A percentile compares a stretch with the other conserved stretches of the same genome.
Evolutionary conservation across 1,140 invertebrate genomes (phyloP).

Genomic region (Globodera ellingtonae): DNA sequence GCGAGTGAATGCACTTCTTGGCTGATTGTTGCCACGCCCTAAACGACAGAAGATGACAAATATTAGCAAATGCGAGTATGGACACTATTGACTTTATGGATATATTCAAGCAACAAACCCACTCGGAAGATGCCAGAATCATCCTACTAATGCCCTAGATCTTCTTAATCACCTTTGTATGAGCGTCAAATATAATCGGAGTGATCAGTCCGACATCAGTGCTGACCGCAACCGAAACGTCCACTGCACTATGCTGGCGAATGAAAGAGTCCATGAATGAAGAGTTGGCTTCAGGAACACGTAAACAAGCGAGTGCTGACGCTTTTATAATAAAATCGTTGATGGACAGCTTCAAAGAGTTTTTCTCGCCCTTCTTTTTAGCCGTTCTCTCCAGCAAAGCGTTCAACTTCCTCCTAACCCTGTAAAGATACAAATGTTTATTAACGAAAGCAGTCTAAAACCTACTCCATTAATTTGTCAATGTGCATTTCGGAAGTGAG

Average conservation of each 20-base stretch:
- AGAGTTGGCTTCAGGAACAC: constrained; percentile 91
- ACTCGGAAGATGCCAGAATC: too few species aligned
- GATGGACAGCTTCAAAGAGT: constrained; percentile 78
- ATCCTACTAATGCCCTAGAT: too few species aligned
- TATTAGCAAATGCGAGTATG: too few species aligned
- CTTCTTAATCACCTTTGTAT: constrained; percentile 73
- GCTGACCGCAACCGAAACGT: constrained; percentile 93
- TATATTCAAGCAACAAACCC: too few species aligned
- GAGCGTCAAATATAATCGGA: constrained; percentile 91
- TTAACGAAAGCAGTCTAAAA: constrained; percentile 27
- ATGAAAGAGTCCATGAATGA: constrained; percentile 93
- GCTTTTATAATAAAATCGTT: constrained; percentile 98
- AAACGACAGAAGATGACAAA: not conserved
- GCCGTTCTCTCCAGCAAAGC: constrained; percentile 75
- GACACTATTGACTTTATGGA: too few species aligned
- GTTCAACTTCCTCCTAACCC: constrained; percentile 76
- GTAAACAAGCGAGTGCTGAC: constrained; percentile 83
- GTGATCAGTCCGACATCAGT: constrained; percentile 94
- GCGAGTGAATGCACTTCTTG: constrained; percentile 82
- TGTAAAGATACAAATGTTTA: constrained; percentile 53
- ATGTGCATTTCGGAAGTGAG: constrained; percentile 83
- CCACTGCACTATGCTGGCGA: constrained; percentile 88
- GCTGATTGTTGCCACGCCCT: constrained; percentile 83
- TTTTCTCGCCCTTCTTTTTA: constrained; percentile 34
- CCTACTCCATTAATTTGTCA: constrained; percentile 74